Evolutionary conservation across 2,888 invertebrate genomes (phyloP).

Genomic region (Calephelis perditalis): DNA sequence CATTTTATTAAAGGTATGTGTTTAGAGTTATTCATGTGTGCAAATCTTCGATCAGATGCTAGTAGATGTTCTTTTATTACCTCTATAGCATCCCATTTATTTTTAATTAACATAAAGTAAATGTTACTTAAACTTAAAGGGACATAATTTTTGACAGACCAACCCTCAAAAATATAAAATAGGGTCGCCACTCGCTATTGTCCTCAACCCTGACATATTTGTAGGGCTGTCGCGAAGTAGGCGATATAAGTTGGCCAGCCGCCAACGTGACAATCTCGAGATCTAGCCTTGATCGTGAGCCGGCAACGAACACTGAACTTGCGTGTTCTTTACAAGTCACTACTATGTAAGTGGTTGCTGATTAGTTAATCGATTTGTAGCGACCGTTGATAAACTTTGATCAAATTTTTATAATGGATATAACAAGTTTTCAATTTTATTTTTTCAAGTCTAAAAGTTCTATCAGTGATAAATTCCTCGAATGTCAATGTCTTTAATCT

Average conservation of each 20-base stretch:
- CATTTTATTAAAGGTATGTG: no score
- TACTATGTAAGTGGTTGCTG: neutral
- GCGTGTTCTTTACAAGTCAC: conserved; percentile 4
- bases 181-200: conserved; percentile 22
- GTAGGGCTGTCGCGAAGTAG: conserved; percentile 18
- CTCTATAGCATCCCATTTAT: no score
- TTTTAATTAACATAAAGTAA: no score
- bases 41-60: no score
- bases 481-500: no score
- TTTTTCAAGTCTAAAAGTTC: no score
- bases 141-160: no score
- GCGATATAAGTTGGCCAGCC: conserved; percentile 24
- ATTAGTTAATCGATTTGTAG: neutral
- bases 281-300: conserved; percentile 29
- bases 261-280: conserved; percentile 24
- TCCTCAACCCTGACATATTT: conserved; percentile 24
- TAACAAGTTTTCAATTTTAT: no score
- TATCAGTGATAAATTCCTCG: no score
- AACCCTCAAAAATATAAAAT: neutral
- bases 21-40: no score
- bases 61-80: no score
- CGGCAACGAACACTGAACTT: conserved; percentile 17
- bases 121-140: no score
- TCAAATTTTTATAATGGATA: neutral
- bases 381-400: conserved; percentile 1